A percentile compares a stretch with the other conserved stretches of the same genome.
Conservation (phyloP, 2,113 vertebrate species). For the Phycodurus eques region DNA sequence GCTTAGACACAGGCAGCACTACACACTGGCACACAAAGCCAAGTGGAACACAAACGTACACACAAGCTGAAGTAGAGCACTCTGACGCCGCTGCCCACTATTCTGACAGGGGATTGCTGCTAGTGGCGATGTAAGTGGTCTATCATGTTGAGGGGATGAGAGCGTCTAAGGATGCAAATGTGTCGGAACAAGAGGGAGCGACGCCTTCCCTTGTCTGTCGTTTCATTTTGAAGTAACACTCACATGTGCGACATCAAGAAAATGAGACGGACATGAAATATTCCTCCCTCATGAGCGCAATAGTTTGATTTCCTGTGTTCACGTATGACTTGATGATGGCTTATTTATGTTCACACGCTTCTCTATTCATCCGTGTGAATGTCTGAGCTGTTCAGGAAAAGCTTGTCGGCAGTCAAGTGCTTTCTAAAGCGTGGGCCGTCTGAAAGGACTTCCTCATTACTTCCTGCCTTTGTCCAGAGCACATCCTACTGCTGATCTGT, state of each 20-base stretch:
- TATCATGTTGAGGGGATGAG: slow-evolving; percentile 14
- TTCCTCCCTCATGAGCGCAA: not conserved
- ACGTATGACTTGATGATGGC: not conserved
- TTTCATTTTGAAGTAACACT: not conserved
- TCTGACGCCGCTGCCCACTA: slow-evolving; percentile 18
- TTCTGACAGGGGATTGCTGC: slow-evolving; percentile 17
- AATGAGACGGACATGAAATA: not conserved
- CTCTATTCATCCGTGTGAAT: slow-evolving; percentile 2
- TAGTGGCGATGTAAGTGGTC: slow-evolving; percentile 12
- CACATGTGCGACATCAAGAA: not conserved
- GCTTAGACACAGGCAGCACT: not conserved
- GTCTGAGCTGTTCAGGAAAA: slow-evolving; percentile 29
- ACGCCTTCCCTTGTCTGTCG: not conserved
- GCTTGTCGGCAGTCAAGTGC: slow-evolving; percentile 42
- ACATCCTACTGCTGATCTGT: slow-evolving; percentile 65
- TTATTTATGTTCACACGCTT: slow-evolving; percentile 4
- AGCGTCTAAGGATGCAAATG: slow-evolving; percentile 25
- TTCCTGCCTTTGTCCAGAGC: slow-evolving; percentile 77
- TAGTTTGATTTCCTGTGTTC: not conserved
- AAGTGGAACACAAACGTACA: slow-evolving; percentile 27
- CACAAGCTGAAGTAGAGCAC: slow-evolving; percentile 23
- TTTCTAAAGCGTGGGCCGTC: slow-evolving; percentile 62
- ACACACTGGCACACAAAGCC: slow-evolving; percentile 19
- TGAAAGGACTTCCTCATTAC: slow-evolving; percentile 77
- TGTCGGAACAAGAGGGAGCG: slow-evolving; percentile 5